These are phyloP conservation scores for Cynaeus angustus DNA, from an alignment of 2,888 invertebrate genomes.

Conservation along the genomic window DNA sequence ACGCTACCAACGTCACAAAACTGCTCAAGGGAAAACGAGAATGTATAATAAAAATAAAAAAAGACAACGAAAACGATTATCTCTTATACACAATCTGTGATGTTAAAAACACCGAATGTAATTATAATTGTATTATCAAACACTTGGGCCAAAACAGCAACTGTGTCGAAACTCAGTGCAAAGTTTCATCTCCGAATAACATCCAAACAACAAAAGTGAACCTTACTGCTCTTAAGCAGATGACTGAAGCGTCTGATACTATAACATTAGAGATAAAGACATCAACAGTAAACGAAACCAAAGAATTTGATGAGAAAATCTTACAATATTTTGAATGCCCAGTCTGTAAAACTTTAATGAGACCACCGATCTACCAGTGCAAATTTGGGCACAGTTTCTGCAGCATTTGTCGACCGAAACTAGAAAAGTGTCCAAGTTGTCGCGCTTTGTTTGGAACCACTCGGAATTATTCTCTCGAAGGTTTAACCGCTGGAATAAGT, in stretches of 20 bases:
- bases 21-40: conserved; percentile 61
- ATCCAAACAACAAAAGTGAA: conserved; percentile 59
- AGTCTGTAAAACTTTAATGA: conserved; percentile 66
- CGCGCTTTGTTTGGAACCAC: conserved; percentile 63
- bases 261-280: conserved; percentile 59
- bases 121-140: conserved; percentile 62
- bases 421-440: conserved; percentile 66
- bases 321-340: conserved; percentile 66
- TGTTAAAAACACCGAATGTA: conserved; percentile 58
- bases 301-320: conserved; percentile 62
- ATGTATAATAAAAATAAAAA: conserved; percentile 61
- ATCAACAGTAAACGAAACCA: conserved; percentile 54
- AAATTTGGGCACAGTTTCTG: conserved; percentile 66
- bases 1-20: conserved; percentile 57
- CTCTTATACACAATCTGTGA: conserved; percentile 62
- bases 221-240: conserved; percentile 60
- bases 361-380: conserved; percentile 66
- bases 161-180: conserved; percentile 62
- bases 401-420: conserved; percentile 62
- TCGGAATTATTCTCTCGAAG: conserved; percentile 65
- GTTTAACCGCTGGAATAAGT: conserved; percentile 60
- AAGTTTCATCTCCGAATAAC: conserved; percentile 56
- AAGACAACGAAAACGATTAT: conserved; percentile 56
- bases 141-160: conserved; percentile 62
- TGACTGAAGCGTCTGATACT: conserved; percentile 57